Percentiles rank a stretch among this genome's conserved stretches.
Evolutionary conservation across 37 sponge, comb jelly and placozoan species (phyloP).

Genomic region (Hormiphora californensis): DNA sequence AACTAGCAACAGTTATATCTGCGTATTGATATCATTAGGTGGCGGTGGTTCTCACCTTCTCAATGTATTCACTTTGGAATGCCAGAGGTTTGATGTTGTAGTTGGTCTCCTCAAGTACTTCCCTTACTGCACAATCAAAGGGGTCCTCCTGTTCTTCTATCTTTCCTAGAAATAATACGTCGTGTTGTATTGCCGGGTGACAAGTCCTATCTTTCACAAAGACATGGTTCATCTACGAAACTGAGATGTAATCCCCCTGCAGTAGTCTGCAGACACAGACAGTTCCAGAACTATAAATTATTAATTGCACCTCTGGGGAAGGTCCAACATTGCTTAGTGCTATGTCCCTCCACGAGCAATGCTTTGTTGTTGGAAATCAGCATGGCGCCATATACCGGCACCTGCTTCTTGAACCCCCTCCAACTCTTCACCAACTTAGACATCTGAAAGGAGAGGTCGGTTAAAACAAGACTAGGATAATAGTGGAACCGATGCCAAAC

Average conservation of each 20-base stretch:
- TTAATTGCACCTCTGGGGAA: neutral
- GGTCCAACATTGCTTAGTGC: conserved; percentile 2
- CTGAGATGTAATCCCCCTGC: no score
- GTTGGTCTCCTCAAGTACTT: neutral
- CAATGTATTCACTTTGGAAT: neutral
- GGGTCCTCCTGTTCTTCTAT: conserved; percentile 43
- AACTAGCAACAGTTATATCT: neutral
- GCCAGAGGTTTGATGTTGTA: neutral
- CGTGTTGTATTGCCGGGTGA: no score
- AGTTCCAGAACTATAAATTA: neutral
- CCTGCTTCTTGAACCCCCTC: neutral
- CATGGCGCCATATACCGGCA: conserved; percentile 34
- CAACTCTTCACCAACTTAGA: conserved; percentile 19
- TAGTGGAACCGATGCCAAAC: no score
- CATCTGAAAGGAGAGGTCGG: no score
- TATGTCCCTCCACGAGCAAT: conserved; percentile 26
- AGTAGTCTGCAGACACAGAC: neutral
- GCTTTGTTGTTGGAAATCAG: neutral
- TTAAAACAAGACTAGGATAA: no score
- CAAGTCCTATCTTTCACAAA: no score
- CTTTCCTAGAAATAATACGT: neutral
- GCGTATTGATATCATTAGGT: neutral
- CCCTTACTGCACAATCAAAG: neutral
- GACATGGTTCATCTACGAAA: no score
- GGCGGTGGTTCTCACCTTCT: neutral